Conservation (phyloP, 1,140 invertebrate species). For the Hyles euphorbiae region DNA sequence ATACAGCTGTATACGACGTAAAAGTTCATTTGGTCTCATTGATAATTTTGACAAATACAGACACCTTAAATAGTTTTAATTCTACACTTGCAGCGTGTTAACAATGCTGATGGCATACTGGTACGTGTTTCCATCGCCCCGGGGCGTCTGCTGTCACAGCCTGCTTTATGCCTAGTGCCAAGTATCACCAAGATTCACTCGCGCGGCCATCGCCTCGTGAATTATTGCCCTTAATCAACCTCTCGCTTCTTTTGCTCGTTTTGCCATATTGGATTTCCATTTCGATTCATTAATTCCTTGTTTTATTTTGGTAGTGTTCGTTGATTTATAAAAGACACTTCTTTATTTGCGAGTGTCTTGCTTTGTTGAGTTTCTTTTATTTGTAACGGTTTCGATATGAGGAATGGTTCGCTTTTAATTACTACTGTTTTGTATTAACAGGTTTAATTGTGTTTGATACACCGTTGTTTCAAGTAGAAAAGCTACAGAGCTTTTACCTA, state of each 20-base stretch:
- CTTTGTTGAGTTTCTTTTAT: background rate
- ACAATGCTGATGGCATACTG: no score
- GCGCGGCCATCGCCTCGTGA: constrained; percentile 32
- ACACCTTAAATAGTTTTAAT: no score
- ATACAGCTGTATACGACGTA: no score
- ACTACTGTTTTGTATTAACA: no score
- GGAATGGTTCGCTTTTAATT: no score
- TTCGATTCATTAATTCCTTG: constrained; percentile 25
- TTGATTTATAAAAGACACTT: constrained; percentile 7
- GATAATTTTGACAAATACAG: no score
- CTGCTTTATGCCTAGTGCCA: constrained; percentile 32
- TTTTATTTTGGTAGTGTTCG: constrained; percentile 11
- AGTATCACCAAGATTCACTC: constrained; percentile 33
- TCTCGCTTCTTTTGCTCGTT: constrained; percentile 26
- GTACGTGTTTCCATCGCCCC: constrained; percentile 17
- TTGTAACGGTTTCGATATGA: no score
- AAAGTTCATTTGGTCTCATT: no score
- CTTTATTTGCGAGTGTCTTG: constrained; percentile 3
- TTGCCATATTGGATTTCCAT: constrained; percentile 35
- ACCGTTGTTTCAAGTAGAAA: no score
- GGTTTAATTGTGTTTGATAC: no score
- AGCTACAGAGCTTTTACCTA: no score
- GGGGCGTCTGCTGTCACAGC: constrained; percentile 36
- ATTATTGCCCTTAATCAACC: constrained; percentile 39
- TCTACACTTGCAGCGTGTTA: no score